A percentile compares a stretch with the other conserved stretches of the same genome.
phyloP scores from a whole-genome alignment of 2,888 invertebrate genomes.

The Drosophila barbarae region DNA sequence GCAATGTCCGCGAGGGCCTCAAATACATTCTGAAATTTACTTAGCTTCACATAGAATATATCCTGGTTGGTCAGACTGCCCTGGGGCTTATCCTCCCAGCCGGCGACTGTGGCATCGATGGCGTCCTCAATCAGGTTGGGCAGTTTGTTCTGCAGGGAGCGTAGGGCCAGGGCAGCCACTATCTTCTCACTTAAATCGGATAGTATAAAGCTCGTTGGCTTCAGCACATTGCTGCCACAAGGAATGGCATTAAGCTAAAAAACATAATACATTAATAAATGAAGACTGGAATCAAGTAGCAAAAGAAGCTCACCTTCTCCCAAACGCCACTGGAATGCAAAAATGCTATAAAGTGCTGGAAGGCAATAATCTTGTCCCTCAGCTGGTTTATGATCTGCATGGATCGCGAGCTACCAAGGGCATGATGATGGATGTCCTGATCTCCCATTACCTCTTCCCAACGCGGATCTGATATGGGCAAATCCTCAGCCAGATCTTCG shows the following conservation, averaged over 20 bases:
- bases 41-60: slow-evolving; percentile 87
- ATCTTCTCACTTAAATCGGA: slow-evolving; percentile 90
- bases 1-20: slow-evolving; percentile 83
- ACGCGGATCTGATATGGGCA: slow-evolving; percentile 91
- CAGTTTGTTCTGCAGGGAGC: slow-evolving; percentile 49
- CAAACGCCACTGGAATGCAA: slow-evolving; percentile 85
- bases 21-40: slow-evolving; percentile 84
- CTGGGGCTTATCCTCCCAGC: slow-evolving; percentile 79
- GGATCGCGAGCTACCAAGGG: slow-evolving; percentile 87
- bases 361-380: slow-evolving; percentile 91
- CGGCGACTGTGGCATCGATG: slow-evolving; percentile 81
- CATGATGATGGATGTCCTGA: slow-evolving; percentile 76
- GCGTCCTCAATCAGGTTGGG: slow-evolving; percentile 81
- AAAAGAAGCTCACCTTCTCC: slow-evolving; percentile 81
- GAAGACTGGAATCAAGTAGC: not conserved
- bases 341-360: slow-evolving; percentile 88
- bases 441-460: slow-evolving; percentile 80
- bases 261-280: not conserved
- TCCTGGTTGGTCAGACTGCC: slow-evolving; percentile 85
- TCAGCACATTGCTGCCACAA: slow-evolving; percentile 70
- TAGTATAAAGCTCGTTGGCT: slow-evolving; percentile 81
- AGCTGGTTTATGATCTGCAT: slow-evolving; percentile 92
- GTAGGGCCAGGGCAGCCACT: slow-evolving; percentile 85
- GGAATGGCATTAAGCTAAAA: slow-evolving; percentile 75
- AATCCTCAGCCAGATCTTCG: slow-evolving; percentile 90